These are phyloP conservation scores for Acanthoscelides obtectus DNA, from an alignment of 2,888 invertebrate species.

Conservation along the genomic window DNA sequence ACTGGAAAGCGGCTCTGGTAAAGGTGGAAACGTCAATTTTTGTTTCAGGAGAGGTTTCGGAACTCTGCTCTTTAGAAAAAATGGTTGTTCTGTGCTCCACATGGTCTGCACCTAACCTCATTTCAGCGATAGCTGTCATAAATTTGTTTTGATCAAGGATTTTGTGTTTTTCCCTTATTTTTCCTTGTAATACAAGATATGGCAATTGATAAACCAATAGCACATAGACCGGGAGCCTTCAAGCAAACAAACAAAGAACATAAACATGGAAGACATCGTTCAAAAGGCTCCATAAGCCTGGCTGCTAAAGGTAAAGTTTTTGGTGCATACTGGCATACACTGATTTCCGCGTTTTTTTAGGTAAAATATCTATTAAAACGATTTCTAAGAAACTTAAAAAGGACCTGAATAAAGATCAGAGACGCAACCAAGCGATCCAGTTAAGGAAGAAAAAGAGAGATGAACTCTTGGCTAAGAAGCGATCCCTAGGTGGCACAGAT, in stretches of 20 bases:
- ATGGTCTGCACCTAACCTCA: background rate
- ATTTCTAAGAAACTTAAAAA: constrained; percentile 63
- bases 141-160: constrained; percentile 1
- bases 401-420: constrained; percentile 66
- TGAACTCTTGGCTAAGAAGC: constrained; percentile 70
- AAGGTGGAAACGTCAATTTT: too few relatives aligned
- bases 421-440: constrained; percentile 75
- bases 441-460: constrained; percentile 80
- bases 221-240: constrained; percentile 79
- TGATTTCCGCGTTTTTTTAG: too few relatives aligned
- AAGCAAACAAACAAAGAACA: constrained; percentile 94
- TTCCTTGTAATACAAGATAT: constrained; percentile 9
- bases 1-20: too few relatives aligned
- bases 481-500: constrained; percentile 67
- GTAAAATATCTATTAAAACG: constrained; percentile 68
- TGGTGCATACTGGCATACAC: too few relatives aligned
- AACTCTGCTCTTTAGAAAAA: too few relatives aligned
- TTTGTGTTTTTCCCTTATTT: background rate
- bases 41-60: too few relatives aligned
- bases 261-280: constrained; percentile 87
- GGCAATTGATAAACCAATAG: constrained; percentile 36
- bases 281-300: constrained; percentile 79
- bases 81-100: background rate
- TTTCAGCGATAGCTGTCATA: background rate
- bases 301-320: constrained; percentile 77